phyloP scores from a whole-genome alignment of 2,888 invertebrate species.

The Microctonus aethiopoides region DNA sequence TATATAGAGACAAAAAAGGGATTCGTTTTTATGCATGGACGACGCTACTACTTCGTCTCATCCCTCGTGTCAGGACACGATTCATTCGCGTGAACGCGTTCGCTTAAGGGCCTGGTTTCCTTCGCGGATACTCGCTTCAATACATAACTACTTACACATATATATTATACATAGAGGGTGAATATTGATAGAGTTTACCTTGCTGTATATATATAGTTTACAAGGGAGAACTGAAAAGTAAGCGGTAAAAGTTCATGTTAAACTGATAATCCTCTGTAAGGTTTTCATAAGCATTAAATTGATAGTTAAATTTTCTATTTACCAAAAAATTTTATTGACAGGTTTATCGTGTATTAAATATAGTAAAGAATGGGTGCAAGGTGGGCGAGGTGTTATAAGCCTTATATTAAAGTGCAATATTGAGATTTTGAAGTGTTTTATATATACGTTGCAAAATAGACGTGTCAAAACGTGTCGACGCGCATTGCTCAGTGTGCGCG shows the following conservation, averaged over 20 bases:
- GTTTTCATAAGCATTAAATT: constrained; percentile 53
- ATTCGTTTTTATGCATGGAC: constrained; percentile 14
- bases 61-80: constrained; percentile 41
- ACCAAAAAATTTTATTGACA: constrained; percentile 16
- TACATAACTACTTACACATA: constrained; percentile 25
- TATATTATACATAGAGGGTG: constrained; percentile 42
- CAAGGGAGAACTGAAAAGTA: constrained; percentile 12
- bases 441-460: not conserved
- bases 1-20: too few species aligned
- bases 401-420: too few species aligned
- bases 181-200: constrained; percentile 54
- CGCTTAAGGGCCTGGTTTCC: constrained; percentile 50
- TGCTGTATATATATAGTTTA: not conserved
- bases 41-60: not conserved
- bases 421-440: too few species aligned
- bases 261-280: constrained; percentile 53
- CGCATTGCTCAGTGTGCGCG: constrained; percentile 5
- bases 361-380: too few species aligned
- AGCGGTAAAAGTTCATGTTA: constrained; percentile 50
- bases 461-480: not conserved
- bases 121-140: constrained; percentile 40
- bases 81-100: constrained; percentile 54
- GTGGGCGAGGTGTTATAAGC: too few species aligned
- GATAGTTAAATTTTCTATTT: constrained; percentile 43
- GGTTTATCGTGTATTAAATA: too few species aligned